These are phyloP conservation scores for Nanorana parkeri DNA, from an alignment of 2,113 vertebrate species.

Conservation along the genomic window DNA sequence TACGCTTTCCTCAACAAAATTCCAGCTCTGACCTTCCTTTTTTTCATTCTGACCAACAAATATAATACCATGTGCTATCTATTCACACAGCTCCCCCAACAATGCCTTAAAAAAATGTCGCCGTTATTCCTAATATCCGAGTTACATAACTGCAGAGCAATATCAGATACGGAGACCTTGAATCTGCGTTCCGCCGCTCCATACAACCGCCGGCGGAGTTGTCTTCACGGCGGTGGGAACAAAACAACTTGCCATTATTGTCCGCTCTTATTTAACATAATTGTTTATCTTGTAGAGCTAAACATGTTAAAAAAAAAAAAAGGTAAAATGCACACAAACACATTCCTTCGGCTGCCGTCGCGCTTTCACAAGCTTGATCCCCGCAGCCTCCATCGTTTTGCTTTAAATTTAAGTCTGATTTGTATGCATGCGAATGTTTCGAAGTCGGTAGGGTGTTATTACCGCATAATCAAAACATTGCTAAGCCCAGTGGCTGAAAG, in stretches of 20 bases:
- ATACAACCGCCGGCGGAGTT: background rate
- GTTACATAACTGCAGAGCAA: background rate
- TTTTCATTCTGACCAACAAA: background rate
- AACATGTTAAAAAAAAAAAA: too few species aligned
- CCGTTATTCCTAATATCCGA: background rate
- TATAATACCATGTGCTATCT: background rate
- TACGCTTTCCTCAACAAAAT: background rate
- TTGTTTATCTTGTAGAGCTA: slow-evolving; percentile 19
- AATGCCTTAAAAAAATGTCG: slow-evolving; percentile 1
- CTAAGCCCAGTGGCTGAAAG: slow-evolving; percentile 59
- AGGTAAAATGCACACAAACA: background rate
- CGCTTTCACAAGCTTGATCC: slow-evolving; percentile 2
- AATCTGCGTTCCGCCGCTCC: background rate
- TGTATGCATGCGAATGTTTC: slow-evolving; percentile 59
- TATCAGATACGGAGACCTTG: slow-evolving; percentile 1
- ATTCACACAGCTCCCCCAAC: background rate
- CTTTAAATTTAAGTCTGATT: slow-evolving; percentile 57
- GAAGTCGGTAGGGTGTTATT: slow-evolving; percentile 68
- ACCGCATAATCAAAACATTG: slow-evolving; percentile 64
- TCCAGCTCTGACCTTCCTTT: background rate
- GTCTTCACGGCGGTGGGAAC: background rate
- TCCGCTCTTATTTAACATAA: slow-evolving; percentile 18
- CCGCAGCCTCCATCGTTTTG: background rate
- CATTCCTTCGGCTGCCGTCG: slow-evolving; percentile 29
- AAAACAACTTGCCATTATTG: slow-evolving; percentile 21